These are phyloP conservation scores for Mechanitis mazaeus DNA, from an alignment of 2,888 invertebrate genomes.

Conservation along the genomic window DNA sequence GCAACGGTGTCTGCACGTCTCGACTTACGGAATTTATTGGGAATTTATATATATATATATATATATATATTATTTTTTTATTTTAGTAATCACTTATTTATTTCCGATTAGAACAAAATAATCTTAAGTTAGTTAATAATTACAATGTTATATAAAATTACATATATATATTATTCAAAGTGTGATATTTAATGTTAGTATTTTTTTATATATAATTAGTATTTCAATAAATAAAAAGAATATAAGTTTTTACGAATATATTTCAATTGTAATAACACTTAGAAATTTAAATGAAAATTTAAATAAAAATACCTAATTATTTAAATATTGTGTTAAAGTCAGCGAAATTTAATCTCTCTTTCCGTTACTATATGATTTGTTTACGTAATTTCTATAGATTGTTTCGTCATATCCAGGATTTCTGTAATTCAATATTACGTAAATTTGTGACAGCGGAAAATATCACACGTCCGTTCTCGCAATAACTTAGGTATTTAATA, in stretches of 20 bases:
- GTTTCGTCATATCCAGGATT: slow-evolving; percentile 13
- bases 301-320: too few relatives aligned
- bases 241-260: too few relatives aligned
- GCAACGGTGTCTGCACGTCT: slow-evolving; percentile 28
- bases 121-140: too few relatives aligned
- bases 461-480: background rate
- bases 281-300: too few relatives aligned
- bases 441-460: slow-evolving; percentile 6
- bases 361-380: slow-evolving; percentile 13
- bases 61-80: background rate
- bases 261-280: too few relatives aligned
- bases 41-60: background rate
- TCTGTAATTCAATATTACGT: slow-evolving; percentile 13
- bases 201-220: too few relatives aligned
- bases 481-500: background rate
- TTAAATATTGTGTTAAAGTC: slow-evolving; percentile 4
- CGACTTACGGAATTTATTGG: slow-evolving; percentile 12
- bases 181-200: too few relatives aligned
- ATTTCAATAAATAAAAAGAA: too few relatives aligned
- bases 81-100: too few relatives aligned
- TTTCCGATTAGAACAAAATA: too few relatives aligned
- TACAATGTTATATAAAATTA: too few relatives aligned
- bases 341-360: slow-evolving; percentile 21
- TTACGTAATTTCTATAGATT: slow-evolving; percentile 8
- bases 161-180: too few relatives aligned